Base-by-base conservation (phyloP, 1,140 invertebrate genomes). In the Bombus confusus region DNA sequence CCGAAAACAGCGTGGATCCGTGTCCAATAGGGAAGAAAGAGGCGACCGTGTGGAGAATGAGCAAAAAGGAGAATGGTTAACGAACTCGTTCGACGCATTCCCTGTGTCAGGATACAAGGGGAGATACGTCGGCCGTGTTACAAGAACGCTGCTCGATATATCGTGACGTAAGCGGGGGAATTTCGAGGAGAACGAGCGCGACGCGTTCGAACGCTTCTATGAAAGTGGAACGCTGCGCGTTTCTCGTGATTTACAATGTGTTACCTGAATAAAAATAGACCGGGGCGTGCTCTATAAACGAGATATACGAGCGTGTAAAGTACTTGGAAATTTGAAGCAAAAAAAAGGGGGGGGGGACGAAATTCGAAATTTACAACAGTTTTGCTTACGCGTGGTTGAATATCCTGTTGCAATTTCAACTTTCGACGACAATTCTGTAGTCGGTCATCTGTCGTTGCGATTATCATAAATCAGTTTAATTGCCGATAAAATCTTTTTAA, bases 41-140 rank as follows among this genome's bases (percentile, higher is more conserved):
- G 69, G n/a, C 25, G 64, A 41, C 34, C 5, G 25, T 3, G 72
- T 4, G 52, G 13, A 31, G 57, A 28, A 31, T 18, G 39, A 74
- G 22, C 0, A 71, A 41, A 52, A 71, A 80, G 52, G 34, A 62
- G 52, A 82, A 75, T 75, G 72, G 66, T 66, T 82, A 82, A 82
- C 80, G 80, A 82, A 82, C 80, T 66, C 41, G 80, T 82, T 82
- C 80, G 72, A 82, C 80, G 72, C 80, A 82, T 82, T 82, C 80
- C 41, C 80, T 52, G 71, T 82, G 80, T 75, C 80, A 66, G 72
- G 80, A 82, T 82, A 82, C 80, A 75, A 82, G 80, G 80, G 59
- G 80, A 82, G 80, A 82, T 75, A 82, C 72, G 80, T 81, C 80
- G 71, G 34, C n/a, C 69, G 37, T 64, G 80, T 75, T 82, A 75